Evolutionary conservation across 1,140 invertebrate genomes (phyloP).

Genomic region (Hesperophylax magnus): DNA sequence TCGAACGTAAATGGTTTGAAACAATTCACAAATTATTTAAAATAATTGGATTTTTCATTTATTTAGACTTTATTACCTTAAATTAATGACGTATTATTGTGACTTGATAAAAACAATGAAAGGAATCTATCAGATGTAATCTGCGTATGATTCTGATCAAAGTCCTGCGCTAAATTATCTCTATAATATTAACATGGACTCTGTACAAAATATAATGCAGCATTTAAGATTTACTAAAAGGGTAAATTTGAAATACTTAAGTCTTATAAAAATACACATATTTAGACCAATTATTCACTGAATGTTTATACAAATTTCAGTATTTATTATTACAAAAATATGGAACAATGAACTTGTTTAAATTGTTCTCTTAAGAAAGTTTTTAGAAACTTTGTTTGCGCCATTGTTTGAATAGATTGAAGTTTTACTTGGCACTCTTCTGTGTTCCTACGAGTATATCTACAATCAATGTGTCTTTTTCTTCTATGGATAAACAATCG

Average conservation of each 20-base stretch:
- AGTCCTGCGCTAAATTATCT: conserved; percentile 42
- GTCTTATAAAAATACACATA: conserved; percentile 47
- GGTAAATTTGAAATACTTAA: conserved; percentile 26
- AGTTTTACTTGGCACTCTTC: conserved; percentile 31
- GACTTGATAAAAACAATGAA: background rate
- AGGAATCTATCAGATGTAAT: too few relatives aligned
- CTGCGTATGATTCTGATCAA: conserved; percentile 11
- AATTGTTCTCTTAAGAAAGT: conserved; percentile 32
- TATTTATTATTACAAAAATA: conserved; percentile 48
- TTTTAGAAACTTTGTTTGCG: conserved; percentile 23
- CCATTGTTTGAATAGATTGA: conserved; percentile 19
- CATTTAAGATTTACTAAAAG: conserved; percentile 46
- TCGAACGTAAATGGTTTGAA: conserved; percentile 24
- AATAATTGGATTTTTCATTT: background rate
- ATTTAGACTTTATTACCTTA: background rate
- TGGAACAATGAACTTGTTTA: conserved; percentile 32
- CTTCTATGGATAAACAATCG: conserved; percentile 25
- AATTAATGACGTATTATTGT: background rate
- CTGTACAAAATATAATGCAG: conserved; percentile 56
- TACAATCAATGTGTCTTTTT: conserved; percentile 11
- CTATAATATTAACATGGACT: conserved; percentile 41
- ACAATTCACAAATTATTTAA: conserved; percentile 35
- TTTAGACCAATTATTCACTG: conserved; percentile 34
- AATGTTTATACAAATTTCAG: conserved; percentile 32
- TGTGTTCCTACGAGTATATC: background rate